A percentile compares a stretch with the other conserved stretches of the same genome.
These are phyloP conservation scores for Parnassius mnemosyne DNA, from an alignment of 2,888 invertebrate genomes.

Conservation along the genomic window DNA sequence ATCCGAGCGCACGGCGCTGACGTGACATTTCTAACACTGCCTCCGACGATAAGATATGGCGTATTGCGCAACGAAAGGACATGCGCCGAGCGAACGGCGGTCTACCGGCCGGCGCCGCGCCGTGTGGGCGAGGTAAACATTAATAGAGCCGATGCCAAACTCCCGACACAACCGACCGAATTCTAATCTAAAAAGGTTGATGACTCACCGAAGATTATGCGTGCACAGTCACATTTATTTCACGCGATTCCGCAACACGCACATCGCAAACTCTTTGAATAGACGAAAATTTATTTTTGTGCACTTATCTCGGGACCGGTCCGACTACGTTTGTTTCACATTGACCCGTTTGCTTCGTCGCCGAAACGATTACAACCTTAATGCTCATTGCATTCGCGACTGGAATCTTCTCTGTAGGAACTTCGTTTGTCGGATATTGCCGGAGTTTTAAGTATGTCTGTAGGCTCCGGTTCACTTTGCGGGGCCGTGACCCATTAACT, in stretches of 20 bases:
- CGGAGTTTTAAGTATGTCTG: constrained; percentile 57
- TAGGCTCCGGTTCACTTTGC: constrained; percentile 67
- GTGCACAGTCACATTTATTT: constrained; percentile 46
- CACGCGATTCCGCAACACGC: constrained; percentile 41
- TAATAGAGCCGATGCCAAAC: constrained; percentile 41
- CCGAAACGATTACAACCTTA: constrained; percentile 7
- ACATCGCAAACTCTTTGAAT: constrained; percentile 35
- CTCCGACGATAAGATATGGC: constrained; percentile 32
- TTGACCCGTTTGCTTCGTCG: neutral
- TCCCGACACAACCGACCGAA: constrained; percentile 31
- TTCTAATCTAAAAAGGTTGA: constrained; percentile 36
- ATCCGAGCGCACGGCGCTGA: constrained; percentile 56
- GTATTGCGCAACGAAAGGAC: constrained; percentile 41
- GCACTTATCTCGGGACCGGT: constrained; percentile 28
- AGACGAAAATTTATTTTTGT: constrained; percentile 26
- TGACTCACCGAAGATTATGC: constrained; percentile 45
- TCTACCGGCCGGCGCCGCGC: constrained; percentile 41
- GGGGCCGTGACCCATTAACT: constrained; percentile 72
- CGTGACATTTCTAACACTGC: constrained; percentile 43
- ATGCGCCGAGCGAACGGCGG: constrained; percentile 41
- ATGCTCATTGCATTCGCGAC: constrained; percentile 24
- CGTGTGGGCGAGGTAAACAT: constrained; percentile 46
- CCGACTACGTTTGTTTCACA: constrained; percentile 18
- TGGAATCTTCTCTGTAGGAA: constrained; percentile 5
- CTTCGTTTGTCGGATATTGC: constrained; percentile 37